Percentiles rank a stretch among this genome's conserved stretches.
phyloP scores from a whole-genome alignment of 2,113 vertebrate genomes.

The Protomyctophum bolini region DNA sequence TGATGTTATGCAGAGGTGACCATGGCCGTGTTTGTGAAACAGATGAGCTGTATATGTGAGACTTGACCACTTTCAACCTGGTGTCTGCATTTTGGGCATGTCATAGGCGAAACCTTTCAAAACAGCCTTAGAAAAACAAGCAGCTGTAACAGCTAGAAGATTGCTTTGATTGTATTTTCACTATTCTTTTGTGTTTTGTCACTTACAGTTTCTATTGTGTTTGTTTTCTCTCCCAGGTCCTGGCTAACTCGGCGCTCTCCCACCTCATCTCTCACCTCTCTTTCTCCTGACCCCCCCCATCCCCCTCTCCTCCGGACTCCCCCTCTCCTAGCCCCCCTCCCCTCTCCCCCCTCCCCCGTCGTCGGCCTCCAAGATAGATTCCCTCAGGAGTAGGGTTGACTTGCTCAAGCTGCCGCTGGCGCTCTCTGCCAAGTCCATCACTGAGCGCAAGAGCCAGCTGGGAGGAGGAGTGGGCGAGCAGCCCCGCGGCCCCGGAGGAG shows the following conservation, averaged over 20 bases:
- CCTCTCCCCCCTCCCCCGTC: constrained; percentile 39
- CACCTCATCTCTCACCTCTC: constrained; percentile 43
- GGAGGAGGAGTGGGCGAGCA: constrained; percentile 75
- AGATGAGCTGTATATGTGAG: neutral
- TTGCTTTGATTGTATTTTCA: too few relatives aligned
- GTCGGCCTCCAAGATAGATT: constrained; percentile 94
- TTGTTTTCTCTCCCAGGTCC: constrained; percentile 26
- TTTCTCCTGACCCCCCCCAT: constrained; percentile 14
- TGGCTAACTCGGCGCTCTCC: constrained; percentile 35
- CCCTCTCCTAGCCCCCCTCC: constrained; percentile 28
- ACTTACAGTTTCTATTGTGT: neutral
- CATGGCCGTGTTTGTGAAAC: neutral
- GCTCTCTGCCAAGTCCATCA: constrained; percentile 82
- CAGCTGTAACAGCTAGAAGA: too few relatives aligned
- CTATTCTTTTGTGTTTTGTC: too few relatives aligned
- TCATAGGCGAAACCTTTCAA: neutral
- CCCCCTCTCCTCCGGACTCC: constrained; percentile 1
- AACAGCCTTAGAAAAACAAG: too few relatives aligned
- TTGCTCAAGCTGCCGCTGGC: constrained; percentile 91
- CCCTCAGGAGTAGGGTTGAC: constrained; percentile 96
- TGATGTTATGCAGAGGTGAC: neutral
- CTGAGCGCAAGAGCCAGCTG: constrained; percentile 80
- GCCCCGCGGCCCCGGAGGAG: constrained; percentile 75
- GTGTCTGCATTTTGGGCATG: neutral
- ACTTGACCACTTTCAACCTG: neutral